Conservation (phyloP, 2,888 invertebrate genomes). For the Epinotia brunnichana region DNA sequence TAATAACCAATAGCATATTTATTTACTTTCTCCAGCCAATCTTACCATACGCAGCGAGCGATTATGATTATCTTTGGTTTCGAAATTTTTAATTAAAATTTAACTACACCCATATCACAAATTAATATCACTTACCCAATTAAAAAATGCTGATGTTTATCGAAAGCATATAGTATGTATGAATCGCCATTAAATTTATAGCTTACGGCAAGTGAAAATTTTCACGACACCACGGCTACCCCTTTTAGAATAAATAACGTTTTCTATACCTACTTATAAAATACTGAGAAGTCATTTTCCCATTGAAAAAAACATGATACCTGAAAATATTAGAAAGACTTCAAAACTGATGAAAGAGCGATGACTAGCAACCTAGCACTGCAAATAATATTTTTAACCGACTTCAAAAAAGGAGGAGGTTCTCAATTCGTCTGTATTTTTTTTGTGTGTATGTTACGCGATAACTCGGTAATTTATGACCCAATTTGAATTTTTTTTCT, state of each 20-base stretch:
- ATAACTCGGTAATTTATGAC: too few relatives aligned
- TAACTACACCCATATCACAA: neutral
- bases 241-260: neutral
- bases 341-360: too few relatives aligned
- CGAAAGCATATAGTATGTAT: neutral
- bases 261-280: neutral
- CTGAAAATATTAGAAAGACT: too few relatives aligned
- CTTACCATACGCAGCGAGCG: conserved; percentile 13
- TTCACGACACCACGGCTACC: neutral
- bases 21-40: conserved; percentile 31
- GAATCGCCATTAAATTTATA: neutral
- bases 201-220: neutral
- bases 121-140: neutral
- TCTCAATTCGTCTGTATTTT: too few relatives aligned
- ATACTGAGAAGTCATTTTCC: neutral
- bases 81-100: conserved; percentile 30
- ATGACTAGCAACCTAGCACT: too few relatives aligned
- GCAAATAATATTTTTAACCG: too few relatives aligned
- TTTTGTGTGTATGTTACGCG: too few relatives aligned
- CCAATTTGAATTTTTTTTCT: too few relatives aligned
- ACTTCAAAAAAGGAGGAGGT: too few relatives aligned
- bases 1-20: conserved; percentile 24
- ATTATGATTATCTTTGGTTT: conserved; percentile 18
- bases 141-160: conserved; percentile 8
- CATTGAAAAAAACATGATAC: neutral